Evolutionary conservation across 2,888 invertebrate species (phyloP).

Genomic region (Stictocephala bisonia): DNA sequence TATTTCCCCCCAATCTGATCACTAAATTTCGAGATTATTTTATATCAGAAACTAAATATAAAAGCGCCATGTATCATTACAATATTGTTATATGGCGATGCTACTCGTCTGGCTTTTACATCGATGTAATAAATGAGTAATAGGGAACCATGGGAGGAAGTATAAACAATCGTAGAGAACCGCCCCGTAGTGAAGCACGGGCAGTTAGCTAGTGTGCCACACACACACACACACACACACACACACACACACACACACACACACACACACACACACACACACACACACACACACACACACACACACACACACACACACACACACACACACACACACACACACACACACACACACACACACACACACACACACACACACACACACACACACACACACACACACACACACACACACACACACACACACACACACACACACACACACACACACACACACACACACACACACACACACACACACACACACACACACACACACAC

Average conservation of each 20-base stretch:
- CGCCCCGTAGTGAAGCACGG: no score
- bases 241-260: constrained; percentile 43
- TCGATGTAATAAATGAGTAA: no score
- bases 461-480: constrained; percentile 43
- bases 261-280: constrained; percentile 38
- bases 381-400: constrained; percentile 42
- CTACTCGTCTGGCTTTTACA: no score
- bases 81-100: no score
- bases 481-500: constrained; percentile 45
- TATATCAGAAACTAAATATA: no score
- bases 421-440: constrained; percentile 40
- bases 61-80: no score
- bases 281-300: constrained; percentile 33
- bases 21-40: no score
- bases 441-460: constrained; percentile 32
- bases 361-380: constrained; percentile 41
- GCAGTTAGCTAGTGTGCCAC: no score
- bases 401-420: constrained; percentile 40
- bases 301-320: constrained; percentile 39
- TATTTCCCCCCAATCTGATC: no score
- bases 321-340: constrained; percentile 41
- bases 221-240: constrained; percentile 42
- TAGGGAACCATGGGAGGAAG: no score
- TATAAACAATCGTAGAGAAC: no score
- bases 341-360: constrained; percentile 40